phyloP scores from a whole-genome alignment of 2,113 vertebrate genomes.

The human (Homo sapiens) region DNA sequence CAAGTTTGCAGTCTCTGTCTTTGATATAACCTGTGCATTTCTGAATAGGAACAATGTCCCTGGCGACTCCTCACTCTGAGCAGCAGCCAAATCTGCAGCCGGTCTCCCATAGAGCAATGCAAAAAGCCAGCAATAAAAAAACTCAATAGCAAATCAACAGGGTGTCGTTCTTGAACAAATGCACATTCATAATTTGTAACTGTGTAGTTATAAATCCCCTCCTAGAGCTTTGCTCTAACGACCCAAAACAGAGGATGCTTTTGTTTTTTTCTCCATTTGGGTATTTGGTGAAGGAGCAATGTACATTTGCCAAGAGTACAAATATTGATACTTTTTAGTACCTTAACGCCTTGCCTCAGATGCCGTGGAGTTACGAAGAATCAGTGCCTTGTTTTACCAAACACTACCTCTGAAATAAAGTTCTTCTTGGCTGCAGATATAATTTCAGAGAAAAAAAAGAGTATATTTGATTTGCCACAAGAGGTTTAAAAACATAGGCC shows the following conservation, averaged over 20 bases:
- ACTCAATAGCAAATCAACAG: conserved; percentile 60
- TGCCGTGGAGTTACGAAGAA: neutral
- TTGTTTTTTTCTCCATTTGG: conserved; percentile 51
- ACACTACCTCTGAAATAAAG: neutral
- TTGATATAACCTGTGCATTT: conserved; percentile 23
- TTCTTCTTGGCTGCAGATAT: neutral
- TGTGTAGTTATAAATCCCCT: conserved; percentile 67
- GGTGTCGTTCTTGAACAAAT: conserved; percentile 68
- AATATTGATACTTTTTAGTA: conserved; percentile 41
- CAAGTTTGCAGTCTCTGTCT: conserved; percentile 48
- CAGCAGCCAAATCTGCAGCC: conserved; percentile 70
- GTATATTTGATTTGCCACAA: neutral
- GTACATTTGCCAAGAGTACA: conserved; percentile 30
- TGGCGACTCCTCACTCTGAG: conserved; percentile 55
- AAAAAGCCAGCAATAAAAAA: conserved; percentile 72
- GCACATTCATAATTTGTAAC: conserved; percentile 74
- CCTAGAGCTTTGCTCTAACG: conserved; percentile 1
- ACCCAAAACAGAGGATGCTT: conserved; percentile 48
- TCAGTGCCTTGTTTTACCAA: neutral
- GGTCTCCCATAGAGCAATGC: conserved; percentile 58
- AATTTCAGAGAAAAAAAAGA: neutral
- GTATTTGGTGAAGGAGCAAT: conserved; percentile 54
- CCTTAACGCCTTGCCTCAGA: neutral
- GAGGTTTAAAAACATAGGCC: neutral
- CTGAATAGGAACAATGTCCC: conserved; percentile 64